Evolutionary conservation across 2,888 invertebrate species (phyloP).

Genomic region (Eilema caniola): DNA sequence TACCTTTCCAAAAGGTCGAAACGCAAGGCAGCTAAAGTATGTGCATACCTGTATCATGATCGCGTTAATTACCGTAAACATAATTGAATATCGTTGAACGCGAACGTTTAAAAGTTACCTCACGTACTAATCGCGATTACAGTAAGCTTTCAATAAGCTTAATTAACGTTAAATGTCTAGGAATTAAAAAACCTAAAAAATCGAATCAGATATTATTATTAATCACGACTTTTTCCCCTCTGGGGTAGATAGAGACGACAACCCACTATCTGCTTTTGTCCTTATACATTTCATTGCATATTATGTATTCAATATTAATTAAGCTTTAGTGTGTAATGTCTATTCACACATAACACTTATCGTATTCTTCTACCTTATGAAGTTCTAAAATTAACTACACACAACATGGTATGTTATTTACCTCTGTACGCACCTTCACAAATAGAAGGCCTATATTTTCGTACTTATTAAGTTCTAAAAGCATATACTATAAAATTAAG

Average conservation of each 20-base stretch:
- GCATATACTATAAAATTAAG: conserved; percentile 18
- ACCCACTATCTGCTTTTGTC: too few species aligned
- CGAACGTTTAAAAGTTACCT: conserved; percentile 1
- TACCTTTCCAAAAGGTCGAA: conserved; percentile 1
- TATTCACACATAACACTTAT: background rate
- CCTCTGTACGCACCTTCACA: conserved; percentile 8
- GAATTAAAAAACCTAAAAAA: background rate
- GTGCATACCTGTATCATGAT: conserved; percentile 4
- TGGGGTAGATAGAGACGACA: too few species aligned
- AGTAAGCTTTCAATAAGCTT: background rate
- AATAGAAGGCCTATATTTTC: conserved; percentile 10
- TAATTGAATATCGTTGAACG: conserved; percentile 2
- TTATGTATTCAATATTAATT: background rate
- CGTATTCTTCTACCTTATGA: background rate
- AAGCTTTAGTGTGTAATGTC: background rate
- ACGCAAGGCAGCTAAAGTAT: background rate
- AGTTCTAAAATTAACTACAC: background rate
- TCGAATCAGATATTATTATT: too few species aligned
- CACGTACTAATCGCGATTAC: background rate
- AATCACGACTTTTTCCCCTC: too few species aligned
- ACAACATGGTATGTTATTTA: background rate
- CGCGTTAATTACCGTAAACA: background rate
- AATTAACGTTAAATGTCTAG: background rate
- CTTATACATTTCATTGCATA: background rate
- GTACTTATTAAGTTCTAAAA: conserved; percentile 22